These are phyloP conservation scores for Abrostola tripartita DNA, from an alignment of 2,888 invertebrate species.

Conservation along the genomic window DNA sequence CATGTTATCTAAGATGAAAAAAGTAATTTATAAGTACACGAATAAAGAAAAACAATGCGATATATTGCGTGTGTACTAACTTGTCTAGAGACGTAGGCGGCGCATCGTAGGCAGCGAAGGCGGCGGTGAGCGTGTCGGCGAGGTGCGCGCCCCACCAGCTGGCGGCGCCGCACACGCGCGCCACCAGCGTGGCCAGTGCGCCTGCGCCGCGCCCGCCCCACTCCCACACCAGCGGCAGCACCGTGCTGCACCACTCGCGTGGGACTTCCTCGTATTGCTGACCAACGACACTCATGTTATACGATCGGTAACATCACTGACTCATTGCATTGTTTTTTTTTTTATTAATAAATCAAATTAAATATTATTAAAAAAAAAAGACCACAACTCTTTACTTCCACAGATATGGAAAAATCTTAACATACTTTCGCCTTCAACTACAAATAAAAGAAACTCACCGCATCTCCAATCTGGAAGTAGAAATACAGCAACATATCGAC, in stretches of 20 bases:
- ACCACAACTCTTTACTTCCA: no score
- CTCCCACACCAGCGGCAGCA: slow-evolving; percentile 90
- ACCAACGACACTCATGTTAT: neutral
- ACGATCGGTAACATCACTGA: neutral
- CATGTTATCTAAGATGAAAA: no score
- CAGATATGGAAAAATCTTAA: neutral
- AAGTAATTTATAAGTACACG: no score
- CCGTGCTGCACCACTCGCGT: slow-evolving; percentile 74
- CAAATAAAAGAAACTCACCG: slow-evolving; percentile 72
- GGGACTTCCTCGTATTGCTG: slow-evolving; percentile 70
- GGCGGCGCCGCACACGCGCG: slow-evolving; percentile 92
- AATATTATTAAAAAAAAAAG: no score
- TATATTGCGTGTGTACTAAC: slow-evolving; percentile 72
- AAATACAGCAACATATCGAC: slow-evolving; percentile 94
- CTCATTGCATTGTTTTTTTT: no score
- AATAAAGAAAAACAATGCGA: neutral
- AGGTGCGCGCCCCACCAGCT: slow-evolving; percentile 97
- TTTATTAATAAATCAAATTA: no score
- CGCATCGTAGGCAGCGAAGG: slow-evolving; percentile 93
- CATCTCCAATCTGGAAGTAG: slow-evolving; percentile 86
- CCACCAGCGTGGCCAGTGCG: slow-evolving; percentile 92
- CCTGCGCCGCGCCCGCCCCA: slow-evolving; percentile 93
- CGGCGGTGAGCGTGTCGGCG: slow-evolving; percentile 93
- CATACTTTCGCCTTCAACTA: no score
- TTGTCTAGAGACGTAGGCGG: slow-evolving; percentile 95